Conservation (phyloP, 2,113 vertebrate genomes). For the Eonycteris spelaea region DNA sequence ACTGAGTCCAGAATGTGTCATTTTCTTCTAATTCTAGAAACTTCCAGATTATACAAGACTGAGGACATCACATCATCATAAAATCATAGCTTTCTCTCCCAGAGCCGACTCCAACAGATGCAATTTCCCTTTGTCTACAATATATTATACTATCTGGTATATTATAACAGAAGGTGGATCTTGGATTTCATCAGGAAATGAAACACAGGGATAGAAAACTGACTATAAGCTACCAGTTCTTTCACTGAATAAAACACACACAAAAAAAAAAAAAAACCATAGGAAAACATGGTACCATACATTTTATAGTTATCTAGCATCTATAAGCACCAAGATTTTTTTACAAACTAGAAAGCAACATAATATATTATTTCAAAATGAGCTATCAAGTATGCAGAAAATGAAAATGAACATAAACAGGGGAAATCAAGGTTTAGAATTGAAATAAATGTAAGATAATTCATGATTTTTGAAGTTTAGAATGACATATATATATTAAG, state of each 20-base stretch:
- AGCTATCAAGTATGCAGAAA: background rate
- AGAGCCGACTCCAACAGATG: background rate
- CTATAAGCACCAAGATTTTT: background rate
- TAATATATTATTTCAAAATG: background rate
- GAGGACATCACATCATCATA: background rate
- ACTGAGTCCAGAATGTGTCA: background rate
- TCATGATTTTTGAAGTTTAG: background rate
- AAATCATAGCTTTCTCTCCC: slow-evolving; percentile 15
- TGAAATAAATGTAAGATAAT: background rate
- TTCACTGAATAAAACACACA: background rate
- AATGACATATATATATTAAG: background rate
- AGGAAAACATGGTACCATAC: background rate
- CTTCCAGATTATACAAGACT: background rate
- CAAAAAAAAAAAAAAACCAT: background rate
- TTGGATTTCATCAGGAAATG: slow-evolving; percentile 32
- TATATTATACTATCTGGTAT: background rate
- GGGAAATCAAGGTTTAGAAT: background rate
- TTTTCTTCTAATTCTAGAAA: background rate
- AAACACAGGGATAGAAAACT: background rate
- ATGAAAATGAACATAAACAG: background rate
- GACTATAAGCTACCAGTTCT: background rate
- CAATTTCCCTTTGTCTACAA: background rate
- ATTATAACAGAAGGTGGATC: background rate
- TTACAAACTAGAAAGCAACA: background rate
- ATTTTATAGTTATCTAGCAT: background rate